Conservation (phyloP, 2,113 vertebrate species). For the Macroglossus sobrinus region DNA sequence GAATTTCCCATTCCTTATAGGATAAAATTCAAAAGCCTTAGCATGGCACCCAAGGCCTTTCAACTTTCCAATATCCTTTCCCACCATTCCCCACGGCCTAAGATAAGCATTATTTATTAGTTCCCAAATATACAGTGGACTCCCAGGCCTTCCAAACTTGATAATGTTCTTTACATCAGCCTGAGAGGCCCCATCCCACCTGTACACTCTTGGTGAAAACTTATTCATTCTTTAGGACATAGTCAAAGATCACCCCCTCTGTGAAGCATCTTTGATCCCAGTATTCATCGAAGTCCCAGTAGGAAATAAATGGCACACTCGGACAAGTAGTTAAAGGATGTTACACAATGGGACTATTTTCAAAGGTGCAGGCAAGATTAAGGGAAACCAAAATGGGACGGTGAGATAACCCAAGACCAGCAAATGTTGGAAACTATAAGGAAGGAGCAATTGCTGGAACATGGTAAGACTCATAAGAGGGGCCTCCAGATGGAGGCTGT, state of each 20-base stretch:
- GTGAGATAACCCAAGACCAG: background rate
- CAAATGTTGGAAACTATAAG: background rate
- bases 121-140: background rate
- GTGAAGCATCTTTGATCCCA: background rate
- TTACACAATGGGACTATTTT: background rate
- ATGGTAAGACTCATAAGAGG: background rate
- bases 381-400: background rate
- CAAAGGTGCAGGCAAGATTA: background rate
- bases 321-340: background rate
- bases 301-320: background rate
- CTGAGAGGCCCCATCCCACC: background rate
- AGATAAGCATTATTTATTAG: background rate
- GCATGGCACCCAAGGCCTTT: background rate
- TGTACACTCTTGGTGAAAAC: background rate
- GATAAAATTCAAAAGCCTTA: background rate
- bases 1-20: background rate
- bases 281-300: background rate
- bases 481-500: background rate
- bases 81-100: background rate
- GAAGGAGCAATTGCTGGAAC: background rate
- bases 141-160: background rate
- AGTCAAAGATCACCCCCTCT: background rate
- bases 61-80: background rate
- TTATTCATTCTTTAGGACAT: background rate
- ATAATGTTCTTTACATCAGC: background rate